phyloP scores from a whole-genome alignment of 2,113 vertebrate genomes.

The Aleadryas rufinucha region DNA sequence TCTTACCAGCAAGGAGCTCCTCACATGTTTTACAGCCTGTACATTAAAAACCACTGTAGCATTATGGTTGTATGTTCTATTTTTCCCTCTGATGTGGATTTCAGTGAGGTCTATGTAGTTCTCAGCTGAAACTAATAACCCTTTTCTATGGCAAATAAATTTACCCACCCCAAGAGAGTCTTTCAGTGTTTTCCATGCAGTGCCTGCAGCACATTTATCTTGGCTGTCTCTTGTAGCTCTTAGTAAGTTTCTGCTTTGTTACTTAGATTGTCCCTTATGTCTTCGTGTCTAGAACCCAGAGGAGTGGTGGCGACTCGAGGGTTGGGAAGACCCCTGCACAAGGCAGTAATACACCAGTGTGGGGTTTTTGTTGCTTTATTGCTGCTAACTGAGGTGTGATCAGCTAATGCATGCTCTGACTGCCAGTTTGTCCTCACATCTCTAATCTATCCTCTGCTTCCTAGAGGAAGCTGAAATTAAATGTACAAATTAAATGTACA shows the following conservation, averaged over 20 bases:
- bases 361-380: not conserved
- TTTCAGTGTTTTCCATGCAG: not conserved
- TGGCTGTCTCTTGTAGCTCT: not conserved
- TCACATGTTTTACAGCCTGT: not conserved
- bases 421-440: not conserved
- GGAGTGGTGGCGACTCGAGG: not conserved
- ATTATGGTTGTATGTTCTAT: rapidly evolving
- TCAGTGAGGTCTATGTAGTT: not conserved
- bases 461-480: not conserved
- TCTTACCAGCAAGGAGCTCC: not conserved
- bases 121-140: not conserved
- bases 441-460: not conserved
- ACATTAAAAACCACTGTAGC: not conserved
- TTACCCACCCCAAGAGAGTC: not conserved
- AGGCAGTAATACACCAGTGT: not conserved
- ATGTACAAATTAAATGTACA: rapidly evolving
- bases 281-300: not conserved
- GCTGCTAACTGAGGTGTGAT: not conserved
- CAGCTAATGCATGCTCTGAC: not conserved
- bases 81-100: not conserved
- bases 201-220: not conserved
- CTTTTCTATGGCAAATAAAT: not conserved
- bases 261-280: not conserved
- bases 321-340: not conserved
- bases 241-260: not conserved